Evolutionary conservation across 2,797 vertebrate species (phyloP).

Genomic region (Schizopygopsis pylzovi): DNA sequence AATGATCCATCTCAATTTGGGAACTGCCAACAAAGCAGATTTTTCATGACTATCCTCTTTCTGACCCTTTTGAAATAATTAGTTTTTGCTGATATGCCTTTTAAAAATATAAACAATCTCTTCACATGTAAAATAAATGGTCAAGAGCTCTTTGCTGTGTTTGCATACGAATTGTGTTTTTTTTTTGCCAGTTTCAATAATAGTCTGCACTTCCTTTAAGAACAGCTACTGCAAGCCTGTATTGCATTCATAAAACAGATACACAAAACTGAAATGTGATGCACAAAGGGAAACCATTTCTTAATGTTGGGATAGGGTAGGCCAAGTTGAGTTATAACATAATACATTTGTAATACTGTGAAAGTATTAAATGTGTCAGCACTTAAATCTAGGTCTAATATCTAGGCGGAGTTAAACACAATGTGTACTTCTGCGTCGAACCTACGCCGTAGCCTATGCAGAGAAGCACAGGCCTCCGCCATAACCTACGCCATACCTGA

Average conservation of each 20-base stretch:
- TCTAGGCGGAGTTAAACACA: too few species aligned
- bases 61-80: neutral
- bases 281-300: neutral
- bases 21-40: neutral
- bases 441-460: too few species aligned
- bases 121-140: neutral
- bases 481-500: too few species aligned
- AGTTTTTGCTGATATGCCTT: neutral
- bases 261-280: slow-evolving; percentile 8
- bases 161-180: neutral
- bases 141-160: neutral
- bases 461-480: too few species aligned
- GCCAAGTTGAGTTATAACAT: neutral
- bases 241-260: neutral
- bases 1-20: neutral
- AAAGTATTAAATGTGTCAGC: neutral
- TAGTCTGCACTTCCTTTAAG: neutral
- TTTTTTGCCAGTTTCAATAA: neutral
- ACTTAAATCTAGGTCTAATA: too few species aligned
- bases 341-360: neutral
- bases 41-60: neutral
- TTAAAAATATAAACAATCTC: neutral
- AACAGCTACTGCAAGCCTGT: neutral
- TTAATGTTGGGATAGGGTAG: neutral
- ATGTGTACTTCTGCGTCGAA: too few species aligned